phyloP scores from a whole-genome alignment of 2,113 vertebrate genomes.

The Setophaga coronata region DNA sequence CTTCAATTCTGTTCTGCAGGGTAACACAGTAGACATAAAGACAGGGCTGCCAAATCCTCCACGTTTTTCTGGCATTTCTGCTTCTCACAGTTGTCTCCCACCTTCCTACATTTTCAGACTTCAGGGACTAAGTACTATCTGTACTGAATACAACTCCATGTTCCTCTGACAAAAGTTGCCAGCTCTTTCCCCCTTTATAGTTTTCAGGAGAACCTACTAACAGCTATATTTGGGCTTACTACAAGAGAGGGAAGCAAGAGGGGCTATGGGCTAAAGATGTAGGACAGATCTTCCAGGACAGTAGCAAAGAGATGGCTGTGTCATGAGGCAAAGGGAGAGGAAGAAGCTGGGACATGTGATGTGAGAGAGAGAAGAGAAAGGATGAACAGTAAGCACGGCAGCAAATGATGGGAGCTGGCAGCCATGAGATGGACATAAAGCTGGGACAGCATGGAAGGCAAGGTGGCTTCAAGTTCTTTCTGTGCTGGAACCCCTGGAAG shows the following conservation, averaged over 20 bases:
- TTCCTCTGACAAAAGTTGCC: not conserved
- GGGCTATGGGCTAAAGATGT: not conserved
- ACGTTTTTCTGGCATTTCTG: slow-evolving; percentile 62
- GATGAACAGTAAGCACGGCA: not conserved
- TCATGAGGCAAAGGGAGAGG: not conserved
- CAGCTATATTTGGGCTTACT: not conserved
- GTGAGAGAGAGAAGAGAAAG: not conserved
- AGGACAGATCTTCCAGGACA: not conserved
- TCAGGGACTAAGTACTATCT: slow-evolving; percentile 33
- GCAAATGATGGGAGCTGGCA: not conserved
- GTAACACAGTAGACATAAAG: slow-evolving; percentile 44
- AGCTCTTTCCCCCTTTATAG: not conserved
- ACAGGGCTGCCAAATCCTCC: slow-evolving; percentile 57
- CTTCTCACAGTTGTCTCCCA: slow-evolving; percentile 70
- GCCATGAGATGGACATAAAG: not conserved
- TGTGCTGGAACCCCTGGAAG: not conserved
- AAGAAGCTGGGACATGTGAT: not conserved
- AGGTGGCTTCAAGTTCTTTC: not conserved
- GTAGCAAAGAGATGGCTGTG: not conserved
- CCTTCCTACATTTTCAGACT: slow-evolving; percentile 68
- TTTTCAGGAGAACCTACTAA: not conserved
- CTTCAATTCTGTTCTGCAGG: slow-evolving; percentile 31
- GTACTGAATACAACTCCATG: slow-evolving; percentile 27
- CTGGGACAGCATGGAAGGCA: not conserved
- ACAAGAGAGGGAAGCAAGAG: not conserved